Evolutionary conservation across 2,797 vertebrate species (phyloP).

Genomic region (Acestrorhynchus altus): DNA sequence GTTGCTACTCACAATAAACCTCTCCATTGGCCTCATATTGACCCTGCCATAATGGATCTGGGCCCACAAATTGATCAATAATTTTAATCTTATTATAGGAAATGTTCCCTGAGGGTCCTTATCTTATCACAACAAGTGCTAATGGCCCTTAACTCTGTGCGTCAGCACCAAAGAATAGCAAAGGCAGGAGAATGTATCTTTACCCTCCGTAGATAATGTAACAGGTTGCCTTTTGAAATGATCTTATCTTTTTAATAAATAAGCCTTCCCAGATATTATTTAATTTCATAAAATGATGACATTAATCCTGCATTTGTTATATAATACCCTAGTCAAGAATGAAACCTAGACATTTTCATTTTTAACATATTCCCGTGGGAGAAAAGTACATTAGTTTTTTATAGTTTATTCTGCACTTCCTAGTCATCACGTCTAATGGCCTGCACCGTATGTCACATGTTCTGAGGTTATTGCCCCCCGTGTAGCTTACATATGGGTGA

Average conservation of each 20-base stretch:
- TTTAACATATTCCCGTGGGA: neutral
- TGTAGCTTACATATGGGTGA: neutral
- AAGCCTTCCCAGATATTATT: neutral
- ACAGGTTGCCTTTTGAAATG: neutral
- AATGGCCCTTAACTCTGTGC: constrained; percentile 25
- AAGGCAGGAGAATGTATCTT: neutral
- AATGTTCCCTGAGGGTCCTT: constrained; percentile 46
- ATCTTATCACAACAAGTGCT: constrained; percentile 59
- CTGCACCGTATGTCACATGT: neutral
- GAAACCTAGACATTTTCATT: neutral
- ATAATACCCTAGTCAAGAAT: no score
- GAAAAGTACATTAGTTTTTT: neutral
- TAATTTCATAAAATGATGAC: neutral
- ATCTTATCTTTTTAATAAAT: constrained; percentile 24
- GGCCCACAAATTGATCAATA: neutral
- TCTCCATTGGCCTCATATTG: neutral
- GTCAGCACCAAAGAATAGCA: constrained; percentile 16
- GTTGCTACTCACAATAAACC: neutral
- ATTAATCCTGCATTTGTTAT: neutral
- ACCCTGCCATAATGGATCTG: neutral
- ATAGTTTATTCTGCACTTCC: neutral
- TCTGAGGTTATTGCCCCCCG: neutral
- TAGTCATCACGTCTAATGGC: neutral
- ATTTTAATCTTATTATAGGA: neutral
- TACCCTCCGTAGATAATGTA: neutral